Evolutionary conservation across 2,888 invertebrate species (phyloP).

Genomic region (Drosophila anomelani): DNA sequence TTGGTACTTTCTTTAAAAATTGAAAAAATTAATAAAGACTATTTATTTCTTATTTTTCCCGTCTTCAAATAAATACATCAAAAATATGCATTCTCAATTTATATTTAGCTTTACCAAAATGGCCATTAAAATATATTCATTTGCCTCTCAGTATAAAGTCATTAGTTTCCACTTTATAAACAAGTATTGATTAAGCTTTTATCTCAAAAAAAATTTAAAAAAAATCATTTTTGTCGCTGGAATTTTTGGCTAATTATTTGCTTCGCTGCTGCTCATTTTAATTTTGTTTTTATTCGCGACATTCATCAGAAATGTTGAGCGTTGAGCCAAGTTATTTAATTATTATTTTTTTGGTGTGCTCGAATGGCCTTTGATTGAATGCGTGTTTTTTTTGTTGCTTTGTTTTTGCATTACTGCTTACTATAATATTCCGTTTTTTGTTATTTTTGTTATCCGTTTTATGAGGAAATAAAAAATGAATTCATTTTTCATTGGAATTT

Average conservation of each 20-base stretch:
- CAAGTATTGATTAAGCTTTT: conserved; percentile 22
- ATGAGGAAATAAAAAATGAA: conserved; percentile 16
- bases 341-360: conserved; percentile 11
- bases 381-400: conserved; percentile 22
- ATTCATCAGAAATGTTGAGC: conserved; percentile 25
- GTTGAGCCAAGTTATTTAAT: conserved; percentile 32
- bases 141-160: conserved; percentile 10
- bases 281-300: conserved; percentile 15
- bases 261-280: conserved; percentile 5
- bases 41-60: neutral
- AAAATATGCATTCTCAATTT: neutral
- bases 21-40: neutral
- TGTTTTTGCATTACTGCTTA: conserved; percentile 16
- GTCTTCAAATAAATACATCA: neutral
- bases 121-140: too few species aligned
- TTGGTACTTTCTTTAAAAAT: too few species aligned
- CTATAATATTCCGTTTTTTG: neutral
- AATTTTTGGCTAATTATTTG: conserved; percentile 38
- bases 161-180: conserved; percentile 34
- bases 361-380: conserved; percentile 19
- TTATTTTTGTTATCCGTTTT: conserved; percentile 14
- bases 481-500: conserved; percentile 40
- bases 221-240: conserved; percentile 13
- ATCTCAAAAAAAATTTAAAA: conserved; percentile 3
- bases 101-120: neutral